Evolutionary conservation across 2,797 vertebrate species (phyloP).

Genomic region (Apogon hyalosoma): DNA sequence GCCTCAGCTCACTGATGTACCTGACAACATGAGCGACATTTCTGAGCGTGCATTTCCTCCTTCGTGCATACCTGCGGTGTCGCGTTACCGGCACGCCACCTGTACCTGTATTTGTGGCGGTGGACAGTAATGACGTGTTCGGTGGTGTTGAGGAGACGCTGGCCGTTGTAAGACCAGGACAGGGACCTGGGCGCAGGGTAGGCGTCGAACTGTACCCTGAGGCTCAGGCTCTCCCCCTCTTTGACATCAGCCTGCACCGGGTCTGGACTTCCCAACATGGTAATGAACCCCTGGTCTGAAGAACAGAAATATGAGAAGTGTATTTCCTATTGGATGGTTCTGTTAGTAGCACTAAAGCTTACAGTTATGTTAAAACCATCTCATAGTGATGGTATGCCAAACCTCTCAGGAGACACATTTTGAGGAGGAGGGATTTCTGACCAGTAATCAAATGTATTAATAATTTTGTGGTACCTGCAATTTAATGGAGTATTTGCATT

Average conservation of each 20-base stretch:
- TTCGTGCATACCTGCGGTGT: neutral
- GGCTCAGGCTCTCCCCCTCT: constrained; percentile 91
- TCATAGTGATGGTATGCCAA: no score
- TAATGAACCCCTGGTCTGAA: constrained; percentile 92
- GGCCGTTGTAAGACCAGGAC: constrained; percentile 90
- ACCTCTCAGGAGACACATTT: no score
- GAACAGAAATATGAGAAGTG: constrained; percentile 10
- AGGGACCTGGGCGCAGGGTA: constrained; percentile 88
- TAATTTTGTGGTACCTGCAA: no score
- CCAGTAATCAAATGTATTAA: no score
- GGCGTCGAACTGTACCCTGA: constrained; percentile 89
- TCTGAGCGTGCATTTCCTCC: neutral
- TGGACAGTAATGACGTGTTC: constrained; percentile 90
- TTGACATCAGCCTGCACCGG: constrained; percentile 88
- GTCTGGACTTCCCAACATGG: constrained; percentile 75
- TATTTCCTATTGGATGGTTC: neutral
- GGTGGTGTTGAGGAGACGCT: constrained; percentile 89
- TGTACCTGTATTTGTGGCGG: constrained; percentile 90
- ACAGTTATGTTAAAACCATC: neutral
- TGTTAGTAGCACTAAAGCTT: neutral
- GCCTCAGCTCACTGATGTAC: constrained; percentile 89
- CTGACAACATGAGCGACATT: constrained; percentile 70
- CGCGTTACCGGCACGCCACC: neutral
- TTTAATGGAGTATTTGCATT: no score
- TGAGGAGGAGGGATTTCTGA: no score